Base-by-base conservation (phyloP, 2,797 vertebrate species). In the Urocyon cinereoargenteus region DNA sequence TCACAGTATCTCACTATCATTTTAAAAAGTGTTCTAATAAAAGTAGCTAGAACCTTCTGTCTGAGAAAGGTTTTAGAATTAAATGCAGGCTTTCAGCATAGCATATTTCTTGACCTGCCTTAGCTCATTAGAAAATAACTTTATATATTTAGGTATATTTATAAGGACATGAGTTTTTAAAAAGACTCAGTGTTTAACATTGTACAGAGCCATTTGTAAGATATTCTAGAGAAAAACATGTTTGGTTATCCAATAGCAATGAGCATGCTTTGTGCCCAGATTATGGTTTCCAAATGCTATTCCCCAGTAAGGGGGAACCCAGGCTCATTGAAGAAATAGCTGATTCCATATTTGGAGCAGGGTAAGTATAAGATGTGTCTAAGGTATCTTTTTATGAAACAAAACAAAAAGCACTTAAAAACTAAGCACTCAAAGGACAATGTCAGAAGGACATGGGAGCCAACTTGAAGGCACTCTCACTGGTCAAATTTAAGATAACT, bases 271-370 rank as follows among this genome's bases (percentile, higher is more conserved):
- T 55, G 36, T 68, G 79, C 12, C 34, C n/a, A 87, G 6, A 92
- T 72, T 96, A 87, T 90, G 81, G 18, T 88, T 95, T 95, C 83
- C 81, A 73, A 88, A 62, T 96, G 82, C 16, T 18, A 19, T 85
- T 96, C 21, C 45, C 31, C 15, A 45, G 24, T 49, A 26, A 31
- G 57, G 91, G 91, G 57, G 55, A 90, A 53, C n/a, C 73, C 51
- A n/a, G 21, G 24, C 7, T 79, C 40, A 26, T 95, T 82, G 82
- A 59, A 93, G 61, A 94, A 96, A 86, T 91, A n/a, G 18, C n/a
- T 45, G 19, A n/a, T 91, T 89, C 18, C 31, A 0, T 91, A 22
- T 87, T 83, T 96, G 84, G 34, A 96, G 16, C 12, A 51, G 24
- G 22, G 13, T 19, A 83, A 84, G 14, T 79, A 10, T 61, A 82